Conservation (phyloP, 2,113 vertebrate genomes). For the Procapra przewalskii region DNA sequence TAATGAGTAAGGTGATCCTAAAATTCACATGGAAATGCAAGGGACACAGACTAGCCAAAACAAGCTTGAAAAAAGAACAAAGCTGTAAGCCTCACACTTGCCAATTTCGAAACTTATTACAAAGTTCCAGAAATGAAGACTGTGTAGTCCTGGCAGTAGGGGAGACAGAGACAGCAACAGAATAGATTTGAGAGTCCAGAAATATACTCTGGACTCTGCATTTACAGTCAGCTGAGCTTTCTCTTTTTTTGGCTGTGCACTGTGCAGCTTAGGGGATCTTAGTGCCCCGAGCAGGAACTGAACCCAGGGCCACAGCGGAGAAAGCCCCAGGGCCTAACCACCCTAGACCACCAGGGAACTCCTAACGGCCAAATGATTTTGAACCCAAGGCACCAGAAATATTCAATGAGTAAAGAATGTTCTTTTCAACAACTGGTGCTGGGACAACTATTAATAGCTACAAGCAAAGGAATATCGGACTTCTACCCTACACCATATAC, state of each 20-base stretch:
- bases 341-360: not conserved
- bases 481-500: not conserved
- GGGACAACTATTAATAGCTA: not conserved
- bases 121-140: not conserved
- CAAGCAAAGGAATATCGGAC: not conserved
- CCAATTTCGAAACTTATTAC: not conserved
- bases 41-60: not conserved
- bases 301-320: not conserved
- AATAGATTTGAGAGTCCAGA: not conserved
- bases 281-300: not conserved
- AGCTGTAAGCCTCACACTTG: not conserved
- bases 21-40: not conserved
- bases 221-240: not conserved
- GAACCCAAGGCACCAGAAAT: not conserved
- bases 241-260: not conserved
- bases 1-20: not conserved
- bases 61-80: not conserved
- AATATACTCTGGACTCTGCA: not conserved
- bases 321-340: not conserved
- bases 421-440: not conserved
- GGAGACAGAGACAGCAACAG: not conserved
- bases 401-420: not conserved
- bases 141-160: not conserved
- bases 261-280: not conserved
- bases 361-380: not conserved